A percentile compares a stretch with the other conserved stretches of the same genome.
Conservation (phyloP, 2,113 vertebrate species). For the Collichthys lucidus region DNA sequence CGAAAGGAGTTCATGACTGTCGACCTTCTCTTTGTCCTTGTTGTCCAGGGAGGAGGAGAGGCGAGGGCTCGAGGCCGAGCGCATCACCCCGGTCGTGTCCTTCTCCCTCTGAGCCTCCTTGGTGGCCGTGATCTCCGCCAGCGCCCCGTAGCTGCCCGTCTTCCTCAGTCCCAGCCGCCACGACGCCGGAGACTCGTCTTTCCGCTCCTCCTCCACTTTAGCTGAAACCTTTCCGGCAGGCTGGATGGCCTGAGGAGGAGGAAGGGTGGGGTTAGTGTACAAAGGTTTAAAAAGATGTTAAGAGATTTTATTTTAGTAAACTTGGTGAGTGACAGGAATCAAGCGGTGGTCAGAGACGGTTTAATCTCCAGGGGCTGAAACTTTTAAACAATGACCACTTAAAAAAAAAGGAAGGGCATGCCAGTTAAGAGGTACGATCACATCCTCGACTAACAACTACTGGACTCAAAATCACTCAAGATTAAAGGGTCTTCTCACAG, state of each 20-base stretch:
- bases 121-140: constrained; percentile 95
- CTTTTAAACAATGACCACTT: constrained; percentile 17
- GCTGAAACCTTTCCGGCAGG: constrained; percentile 88
- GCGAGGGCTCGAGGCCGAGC: constrained; percentile 97
- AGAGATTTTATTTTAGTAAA: constrained; percentile 17
- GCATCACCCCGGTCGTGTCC: constrained; percentile 94
- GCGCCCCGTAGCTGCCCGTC: constrained; percentile 96
- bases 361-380: constrained; percentile 29
- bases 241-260: constrained; percentile 83
- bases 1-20: background rate
- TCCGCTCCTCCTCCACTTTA: constrained; percentile 93
- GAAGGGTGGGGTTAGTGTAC: background rate
- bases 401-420: constrained; percentile 38
- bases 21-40: constrained; percentile 97
- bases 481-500: background rate
- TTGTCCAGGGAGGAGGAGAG: constrained; percentile 96
- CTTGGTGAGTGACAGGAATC: constrained; percentile 38
- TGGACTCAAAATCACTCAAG: background rate
- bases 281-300: background rate
- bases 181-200: constrained; percentile 96
- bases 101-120: constrained; percentile 97
- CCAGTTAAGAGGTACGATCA: constrained; percentile 40
- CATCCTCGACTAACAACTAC: background rate
- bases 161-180: constrained; percentile 96
- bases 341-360: background rate